Evolutionary conservation across 2,113 vertebrate genomes (phyloP), one percentile per base, ranked within the genome.

Genomic region (Eupsittula cactorum): DNA sequence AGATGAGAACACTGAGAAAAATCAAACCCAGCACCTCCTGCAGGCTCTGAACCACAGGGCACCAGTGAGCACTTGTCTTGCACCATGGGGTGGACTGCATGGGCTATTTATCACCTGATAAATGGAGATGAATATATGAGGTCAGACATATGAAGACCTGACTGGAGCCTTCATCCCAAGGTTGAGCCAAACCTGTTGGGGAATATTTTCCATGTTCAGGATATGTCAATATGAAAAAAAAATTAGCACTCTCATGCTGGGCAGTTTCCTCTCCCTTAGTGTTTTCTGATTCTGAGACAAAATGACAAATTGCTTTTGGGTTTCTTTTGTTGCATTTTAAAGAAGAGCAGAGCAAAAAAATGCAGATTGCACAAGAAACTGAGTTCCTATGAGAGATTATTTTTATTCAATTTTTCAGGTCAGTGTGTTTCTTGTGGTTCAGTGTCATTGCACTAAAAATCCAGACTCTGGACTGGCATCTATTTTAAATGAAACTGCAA

Each of bases 21-120:
- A 28, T 28, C 35, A 82, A 89, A 77, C 7, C 16, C 21, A 67
- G 20, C 11, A 62, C n/a, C 12, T 42, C 24, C 35, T 44, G 24
- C 11, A 37, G 41, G 25, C 42, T 83, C 50, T 75, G 79, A 37
- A 46, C 31, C 50, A 31, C 46, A 53, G 41, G 23, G 28, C 29
- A 31, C 9, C 52, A 33, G 33, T 8, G 53, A 73, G 10, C 8
- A 11, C 13, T 69, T 86, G 63, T 52, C n/a, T 63, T 76, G 31
- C 68, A 17, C 39, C 0, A 0, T 12, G 20, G 15, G 3, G 2
- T 73, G 57, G 29, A 47, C 62, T 8, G 4, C 0, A 3, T 2
- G 1, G 35, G 29, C 27, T 73, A 70, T 27, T 31, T 82, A 16
- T 16, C 0, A 0, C 15, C 27, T 35, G 33, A 37, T 13, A 25